Conservation (phyloP, 2,888 invertebrate genomes). For the Pomacea canaliculata region DNA sequence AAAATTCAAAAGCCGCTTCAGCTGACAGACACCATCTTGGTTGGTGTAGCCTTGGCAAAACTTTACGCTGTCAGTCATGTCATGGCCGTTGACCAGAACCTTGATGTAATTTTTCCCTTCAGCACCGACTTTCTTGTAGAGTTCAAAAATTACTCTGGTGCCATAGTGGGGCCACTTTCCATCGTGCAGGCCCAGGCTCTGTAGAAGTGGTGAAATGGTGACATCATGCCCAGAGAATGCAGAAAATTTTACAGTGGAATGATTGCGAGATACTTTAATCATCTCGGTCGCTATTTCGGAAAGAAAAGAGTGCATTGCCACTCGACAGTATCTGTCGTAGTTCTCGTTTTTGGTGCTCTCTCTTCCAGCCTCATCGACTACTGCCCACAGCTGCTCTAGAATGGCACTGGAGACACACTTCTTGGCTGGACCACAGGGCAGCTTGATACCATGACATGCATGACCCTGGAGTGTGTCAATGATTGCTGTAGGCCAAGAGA, state of each 20-base stretch:
- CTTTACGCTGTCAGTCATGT: slow-evolving; percentile 83
- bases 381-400: slow-evolving; percentile 47
- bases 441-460: slow-evolving; percentile 84
- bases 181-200: slow-evolving; percentile 81
- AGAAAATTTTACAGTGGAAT: slow-evolving; percentile 72
- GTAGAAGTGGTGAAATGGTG: slow-evolving; percentile 85
- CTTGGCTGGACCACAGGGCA: slow-evolving; percentile 79
- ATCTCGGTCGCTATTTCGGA: slow-evolving; percentile 77
- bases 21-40: slow-evolving; percentile 77
- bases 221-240: slow-evolving; percentile 93
- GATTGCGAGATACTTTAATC: slow-evolving; percentile 33
- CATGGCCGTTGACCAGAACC: slow-evolving; percentile 86
- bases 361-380: slow-evolving; percentile 43
- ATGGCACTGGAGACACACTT: slow-evolving; percentile 46
- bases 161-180: slow-evolving; percentile 83
- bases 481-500: slow-evolving; percentile 75
- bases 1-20: slow-evolving; percentile 88
- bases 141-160: slow-evolving; percentile 87
- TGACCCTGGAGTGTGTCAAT: slow-evolving; percentile 87
- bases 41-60: slow-evolving; percentile 77
- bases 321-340: slow-evolving; percentile 75
- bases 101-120: slow-evolving; percentile 76
- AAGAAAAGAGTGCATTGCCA: slow-evolving; percentile 86
- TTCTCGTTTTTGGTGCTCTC: slow-evolving; percentile 26
- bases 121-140: slow-evolving; percentile 74